Conservation (phyloP, 2,113 vertebrate genomes). For the Atlantisia rogersi region DNA sequence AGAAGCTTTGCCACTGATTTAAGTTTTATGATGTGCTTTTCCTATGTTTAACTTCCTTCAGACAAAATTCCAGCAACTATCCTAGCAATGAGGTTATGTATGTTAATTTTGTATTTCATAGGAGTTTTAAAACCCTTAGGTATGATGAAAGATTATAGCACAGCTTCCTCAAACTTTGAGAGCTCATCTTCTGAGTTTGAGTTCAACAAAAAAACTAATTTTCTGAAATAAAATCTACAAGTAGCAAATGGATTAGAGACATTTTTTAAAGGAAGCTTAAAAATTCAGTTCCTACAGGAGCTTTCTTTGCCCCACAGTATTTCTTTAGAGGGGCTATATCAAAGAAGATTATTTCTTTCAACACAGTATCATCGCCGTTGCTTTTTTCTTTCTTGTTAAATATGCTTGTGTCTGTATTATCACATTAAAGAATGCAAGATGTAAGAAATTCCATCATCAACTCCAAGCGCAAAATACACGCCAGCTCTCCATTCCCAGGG, state of each 20-base stretch:
- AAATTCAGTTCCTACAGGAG: neutral
- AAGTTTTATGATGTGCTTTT: neutral
- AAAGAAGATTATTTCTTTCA: neutral
- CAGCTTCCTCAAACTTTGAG: neutral
- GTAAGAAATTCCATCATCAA: neutral
- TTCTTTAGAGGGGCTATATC: neutral
- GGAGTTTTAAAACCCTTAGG: neutral
- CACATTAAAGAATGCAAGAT: constrained; percentile 22
- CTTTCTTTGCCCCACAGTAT: neutral
- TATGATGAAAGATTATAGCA: neutral
- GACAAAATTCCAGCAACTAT: neutral
- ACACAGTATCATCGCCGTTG: rapidly evolving
- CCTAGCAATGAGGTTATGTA: neutral
- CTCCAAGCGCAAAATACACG: neutral
- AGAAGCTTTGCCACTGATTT: neutral
- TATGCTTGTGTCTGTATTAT: neutral
- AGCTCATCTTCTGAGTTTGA: neutral
- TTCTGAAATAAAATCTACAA: neutral
- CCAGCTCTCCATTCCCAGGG: neutral
- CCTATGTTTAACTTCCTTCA: neutral
- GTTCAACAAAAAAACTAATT: neutral
- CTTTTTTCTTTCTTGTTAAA: neutral
- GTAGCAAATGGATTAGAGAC: neutral
- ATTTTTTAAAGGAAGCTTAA: constrained; percentile 1
- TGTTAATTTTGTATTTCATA: neutral